Evolutionary conservation across 2,797 vertebrate species (phyloP), one percentile per base, ranked within the genome.

Genomic region (Poeciliopsis gracilis): DNA sequence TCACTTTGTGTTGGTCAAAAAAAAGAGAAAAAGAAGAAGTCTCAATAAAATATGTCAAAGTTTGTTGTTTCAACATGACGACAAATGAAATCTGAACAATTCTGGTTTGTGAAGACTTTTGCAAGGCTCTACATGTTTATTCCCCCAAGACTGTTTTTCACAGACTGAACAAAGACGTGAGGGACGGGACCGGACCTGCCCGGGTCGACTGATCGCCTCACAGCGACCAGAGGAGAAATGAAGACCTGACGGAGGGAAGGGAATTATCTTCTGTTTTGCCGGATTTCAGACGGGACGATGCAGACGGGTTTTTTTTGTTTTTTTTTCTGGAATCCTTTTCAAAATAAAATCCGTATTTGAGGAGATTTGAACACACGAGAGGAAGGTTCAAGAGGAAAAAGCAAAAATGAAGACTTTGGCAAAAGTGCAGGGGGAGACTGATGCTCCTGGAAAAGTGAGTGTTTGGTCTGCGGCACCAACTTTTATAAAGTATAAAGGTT

Each of bases 361-460:
- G 55, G 73, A 20, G 1, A 70, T 36, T 9, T 5, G 28, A 38
- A 43, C 53, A 78, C 76, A 10, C 3, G 16, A 13, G 46, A 73
- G 69, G 28, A 82, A n/a, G 15, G 38, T 45, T 53, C n/a, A 36
- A 77, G 78, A 69, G 30, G 10, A 33, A 59, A 61, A 75, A 13
- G n/a, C 59, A 91, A 85, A 84, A 84, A 96, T 96, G 93, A 95
- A 95, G 76, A 90, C 91, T 82, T 88, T 95, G 72, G 86, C 87
- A 71, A 94, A 92, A 91, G 82, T 90, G 73, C 88, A 87, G 33
- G 93, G 88, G 59, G 93, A 92, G 79, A 94, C 94, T 45, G 94
- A 96, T 78, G 92, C 93, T 84, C 92, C 94, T 89, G 94, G 96
- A 79, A 95, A 95, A 89, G 93, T 97, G 79, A 96, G 95, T 91